Evolutionary conservation across 37 sponge, comb jelly and placozoan genomes (phyloP), one percentile per base, ranked within the genome.

Genomic region (Halichondria panicea): DNA sequence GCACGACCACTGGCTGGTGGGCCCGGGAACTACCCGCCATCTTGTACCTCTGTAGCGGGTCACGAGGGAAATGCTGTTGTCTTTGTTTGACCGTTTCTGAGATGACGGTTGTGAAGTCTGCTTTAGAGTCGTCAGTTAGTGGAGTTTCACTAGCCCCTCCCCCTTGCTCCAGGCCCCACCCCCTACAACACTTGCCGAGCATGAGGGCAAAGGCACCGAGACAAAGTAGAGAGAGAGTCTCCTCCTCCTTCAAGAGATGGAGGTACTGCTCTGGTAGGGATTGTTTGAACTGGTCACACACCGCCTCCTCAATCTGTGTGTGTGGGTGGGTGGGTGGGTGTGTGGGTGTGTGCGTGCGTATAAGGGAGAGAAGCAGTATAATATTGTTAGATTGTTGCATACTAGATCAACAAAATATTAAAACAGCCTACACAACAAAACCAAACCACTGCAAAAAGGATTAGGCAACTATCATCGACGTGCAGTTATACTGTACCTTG

Each of bases 131-230:
- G 18, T 64, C 33, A 35, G 32, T 58, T 15, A 30, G 18, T 15
- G n/a, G 59, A 6, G 7, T 25, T 30, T 58, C 4, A 25, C 28
- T 58, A n/a, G n/a, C n/a, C n/a, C n/a, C n/a, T n/a, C 40, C 7
- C 24, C 25, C 19, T 33, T 76, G 64, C 34, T 68, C 71, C 54
- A 30, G 44, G 35, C 87, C 84, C 94, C 94, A 93, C 42, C 90
- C 90, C 18, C 94, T 12, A 44, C 94, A 93, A 65, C 90, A 93
- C 46, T 53, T 76, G 24, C 87, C 94, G 22, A 93, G 75, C 65
- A 93, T 22, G 30, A 93, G 41, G 3, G 72, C 80, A 58, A 59
- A 93, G 19, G 46, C 55, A 18, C 63, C 74, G 8, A 93, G 71
- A 27, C 71, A 69, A 42, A 85, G 28, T 6, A 89, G 55, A 43